Percentiles rank a stretch among this genome's conserved stretches.
Conservation (phyloP, 2,113 vertebrate species). For the Neofelis nebulosa region DNA sequence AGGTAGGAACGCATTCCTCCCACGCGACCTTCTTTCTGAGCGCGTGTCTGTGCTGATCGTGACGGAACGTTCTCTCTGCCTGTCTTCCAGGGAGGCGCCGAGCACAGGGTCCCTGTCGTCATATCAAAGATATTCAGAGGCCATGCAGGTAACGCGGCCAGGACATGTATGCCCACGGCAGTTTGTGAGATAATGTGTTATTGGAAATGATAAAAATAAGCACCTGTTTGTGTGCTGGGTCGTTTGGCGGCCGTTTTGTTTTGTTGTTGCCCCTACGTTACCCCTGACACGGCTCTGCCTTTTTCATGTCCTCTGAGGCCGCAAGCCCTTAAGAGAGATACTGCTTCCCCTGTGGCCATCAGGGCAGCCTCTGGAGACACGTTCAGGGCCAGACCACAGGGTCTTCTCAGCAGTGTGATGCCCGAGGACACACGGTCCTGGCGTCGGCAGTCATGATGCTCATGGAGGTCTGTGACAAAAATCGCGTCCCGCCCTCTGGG, state of each 20-base stretch:
- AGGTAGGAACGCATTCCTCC: constrained; percentile 86
- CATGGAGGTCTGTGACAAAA: background rate
- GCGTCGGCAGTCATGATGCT: background rate
- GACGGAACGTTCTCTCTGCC: background rate
- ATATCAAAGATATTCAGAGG: constrained; percentile 97
- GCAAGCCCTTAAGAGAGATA: background rate
- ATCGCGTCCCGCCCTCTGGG: background rate
- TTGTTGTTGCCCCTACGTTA: background rate
- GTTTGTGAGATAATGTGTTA: too few species aligned
- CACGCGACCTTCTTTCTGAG: rapidly evolving
- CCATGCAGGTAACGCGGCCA: constrained; percentile 91
- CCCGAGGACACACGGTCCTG: background rate
- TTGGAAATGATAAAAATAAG: background rate
- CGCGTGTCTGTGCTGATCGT: rapidly evolving
- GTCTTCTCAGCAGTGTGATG: too few species aligned
- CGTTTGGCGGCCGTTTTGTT: rapidly evolving
- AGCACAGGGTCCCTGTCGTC: constrained; percentile 96
- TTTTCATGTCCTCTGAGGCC: background rate
- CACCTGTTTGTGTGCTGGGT: rapidly evolving
- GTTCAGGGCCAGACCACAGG: background rate
- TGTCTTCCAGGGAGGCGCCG: constrained; percentile 93
- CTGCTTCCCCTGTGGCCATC: background rate
- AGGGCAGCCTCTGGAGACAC: background rate
- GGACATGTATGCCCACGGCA: background rate
- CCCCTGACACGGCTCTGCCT: background rate